Evolutionary conservation across 2,888 invertebrate species (phyloP).

Genomic region (Abrostola triplasia): DNA sequence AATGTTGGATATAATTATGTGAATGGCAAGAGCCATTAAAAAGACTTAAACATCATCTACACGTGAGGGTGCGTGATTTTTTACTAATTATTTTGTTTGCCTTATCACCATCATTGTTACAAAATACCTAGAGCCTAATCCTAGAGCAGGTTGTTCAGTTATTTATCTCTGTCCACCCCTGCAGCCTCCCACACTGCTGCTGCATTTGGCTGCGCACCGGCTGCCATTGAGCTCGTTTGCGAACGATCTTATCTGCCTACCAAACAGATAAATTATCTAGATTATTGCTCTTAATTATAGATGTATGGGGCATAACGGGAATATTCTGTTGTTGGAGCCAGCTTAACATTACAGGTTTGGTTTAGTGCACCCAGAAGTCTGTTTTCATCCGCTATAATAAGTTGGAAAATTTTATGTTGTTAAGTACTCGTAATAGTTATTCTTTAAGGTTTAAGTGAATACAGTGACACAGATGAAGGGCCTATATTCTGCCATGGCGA

Average conservation of each 20-base stretch:
- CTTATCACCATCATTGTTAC: constrained; percentile 11
- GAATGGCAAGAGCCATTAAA: no score
- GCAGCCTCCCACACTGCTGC: constrained; percentile 51
- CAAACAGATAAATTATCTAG: constrained; percentile 21
- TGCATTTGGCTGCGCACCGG: constrained; percentile 42
- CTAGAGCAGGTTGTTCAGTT: constrained; percentile 35
- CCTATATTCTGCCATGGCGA: no score
- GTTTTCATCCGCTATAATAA: not conserved
- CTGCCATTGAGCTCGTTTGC: constrained; percentile 18
- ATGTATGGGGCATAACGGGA: not conserved
- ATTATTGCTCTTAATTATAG: constrained; percentile 32
- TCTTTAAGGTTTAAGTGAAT: no score
- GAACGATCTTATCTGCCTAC: constrained; percentile 31
- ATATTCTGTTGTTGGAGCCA: not conserved
- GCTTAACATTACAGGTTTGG: not conserved
- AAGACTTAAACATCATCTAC: no score
- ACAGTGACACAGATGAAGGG: no score
- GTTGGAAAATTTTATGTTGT: no score
- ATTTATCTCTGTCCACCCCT: constrained; percentile 57
- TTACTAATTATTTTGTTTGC: no score
- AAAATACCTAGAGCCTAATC: constrained; percentile 6
- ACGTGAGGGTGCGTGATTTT: no score
- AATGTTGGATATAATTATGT: no score
- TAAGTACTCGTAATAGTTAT: no score
- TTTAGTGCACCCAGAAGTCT: not conserved